These are phyloP conservation scores for Lanistes nyassanus DNA, from an alignment of 1,140 invertebrate genomes.

Conservation along the genomic window DNA sequence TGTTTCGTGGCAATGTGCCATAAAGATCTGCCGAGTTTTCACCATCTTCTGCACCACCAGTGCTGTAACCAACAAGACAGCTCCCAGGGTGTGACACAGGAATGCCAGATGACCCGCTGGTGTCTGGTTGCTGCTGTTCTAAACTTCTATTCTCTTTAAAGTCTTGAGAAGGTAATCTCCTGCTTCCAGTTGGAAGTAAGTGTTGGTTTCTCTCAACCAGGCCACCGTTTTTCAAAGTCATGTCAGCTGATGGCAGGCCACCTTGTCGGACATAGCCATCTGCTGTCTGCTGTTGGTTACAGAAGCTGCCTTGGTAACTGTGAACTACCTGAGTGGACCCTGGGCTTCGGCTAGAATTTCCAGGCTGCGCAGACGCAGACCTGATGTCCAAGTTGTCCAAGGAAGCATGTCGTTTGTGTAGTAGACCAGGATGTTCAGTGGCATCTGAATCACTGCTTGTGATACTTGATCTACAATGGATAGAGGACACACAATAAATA, in stretches of 20 bases:
- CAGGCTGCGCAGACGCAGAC: too few species aligned
- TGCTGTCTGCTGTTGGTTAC: too few species aligned
- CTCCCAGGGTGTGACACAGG: conserved; percentile 18
- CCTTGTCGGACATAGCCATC: too few species aligned
- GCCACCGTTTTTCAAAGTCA: too few species aligned
- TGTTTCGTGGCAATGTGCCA: conserved; percentile 43
- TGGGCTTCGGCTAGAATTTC: too few species aligned
- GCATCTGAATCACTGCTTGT: conserved; percentile 43
- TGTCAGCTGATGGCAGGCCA: too few species aligned
- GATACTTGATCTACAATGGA: conserved; percentile 35
- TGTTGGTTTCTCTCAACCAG: neutral
- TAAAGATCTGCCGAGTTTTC: conserved; percentile 40
- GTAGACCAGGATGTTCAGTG: conserved; percentile 22
- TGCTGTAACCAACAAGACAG: conserved; percentile 23
- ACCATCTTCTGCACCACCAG: neutral
- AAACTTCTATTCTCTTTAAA: conserved; percentile 23
- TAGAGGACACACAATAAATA: conserved; percentile 1
- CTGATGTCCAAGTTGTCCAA: too few species aligned
- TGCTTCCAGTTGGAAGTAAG: conserved; percentile 13
- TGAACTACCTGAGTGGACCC: too few species aligned
- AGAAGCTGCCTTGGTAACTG: too few species aligned
- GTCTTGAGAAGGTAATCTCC: conserved; percentile 33
- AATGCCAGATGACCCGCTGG: conserved; percentile 11
- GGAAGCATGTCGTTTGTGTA: too few species aligned
- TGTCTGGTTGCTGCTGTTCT: conserved; percentile 18